A percentile compares a stretch with the other conserved stretches of the same genome.
Conservation (phyloP, 2,797 vertebrate species). For the Lutjanus campechanus region DNA sequence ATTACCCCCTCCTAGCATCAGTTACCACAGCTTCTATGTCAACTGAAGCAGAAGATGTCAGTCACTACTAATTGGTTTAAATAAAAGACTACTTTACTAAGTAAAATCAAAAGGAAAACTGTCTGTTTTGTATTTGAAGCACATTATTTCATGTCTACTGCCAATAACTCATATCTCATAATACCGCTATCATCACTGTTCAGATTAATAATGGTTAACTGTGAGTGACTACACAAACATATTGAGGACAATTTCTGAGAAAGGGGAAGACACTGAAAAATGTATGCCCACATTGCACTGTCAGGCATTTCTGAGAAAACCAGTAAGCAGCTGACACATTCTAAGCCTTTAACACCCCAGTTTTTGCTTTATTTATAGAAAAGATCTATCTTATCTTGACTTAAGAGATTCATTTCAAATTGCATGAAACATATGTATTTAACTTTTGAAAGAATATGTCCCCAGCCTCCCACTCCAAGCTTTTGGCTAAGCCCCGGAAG, state of each 20-base stretch:
- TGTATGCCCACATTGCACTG: conserved; percentile 30
- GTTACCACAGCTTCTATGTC: neutral
- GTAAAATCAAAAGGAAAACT: neutral
- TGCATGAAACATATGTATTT: conserved; percentile 17
- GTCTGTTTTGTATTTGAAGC: neutral
- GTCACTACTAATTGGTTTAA: neutral
- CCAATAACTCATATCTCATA: neutral
- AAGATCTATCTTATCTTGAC: conserved; percentile 41
- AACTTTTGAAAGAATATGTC: conserved; percentile 35
- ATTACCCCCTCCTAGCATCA: neutral
- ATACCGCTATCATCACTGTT: neutral
- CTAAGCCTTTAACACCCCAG: conserved; percentile 51
- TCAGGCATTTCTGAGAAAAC: conserved; percentile 43
- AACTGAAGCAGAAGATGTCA: neutral
- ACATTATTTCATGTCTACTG: neutral
- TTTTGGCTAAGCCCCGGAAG: conserved; percentile 38
- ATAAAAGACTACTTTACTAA: neutral
- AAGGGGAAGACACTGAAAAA: conserved; percentile 42
- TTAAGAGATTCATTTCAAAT: conserved; percentile 49
- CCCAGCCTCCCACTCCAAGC: conserved; percentile 10
- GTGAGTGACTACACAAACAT: conserved; percentile 19
- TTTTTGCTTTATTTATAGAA: conserved; percentile 55
- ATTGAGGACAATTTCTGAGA: conserved; percentile 27
- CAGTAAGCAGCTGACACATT: conserved; percentile 33
- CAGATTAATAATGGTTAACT: neutral